Evolutionary conservation across 1,140 invertebrate species (phyloP).

Genomic region (Mya arenaria): DNA sequence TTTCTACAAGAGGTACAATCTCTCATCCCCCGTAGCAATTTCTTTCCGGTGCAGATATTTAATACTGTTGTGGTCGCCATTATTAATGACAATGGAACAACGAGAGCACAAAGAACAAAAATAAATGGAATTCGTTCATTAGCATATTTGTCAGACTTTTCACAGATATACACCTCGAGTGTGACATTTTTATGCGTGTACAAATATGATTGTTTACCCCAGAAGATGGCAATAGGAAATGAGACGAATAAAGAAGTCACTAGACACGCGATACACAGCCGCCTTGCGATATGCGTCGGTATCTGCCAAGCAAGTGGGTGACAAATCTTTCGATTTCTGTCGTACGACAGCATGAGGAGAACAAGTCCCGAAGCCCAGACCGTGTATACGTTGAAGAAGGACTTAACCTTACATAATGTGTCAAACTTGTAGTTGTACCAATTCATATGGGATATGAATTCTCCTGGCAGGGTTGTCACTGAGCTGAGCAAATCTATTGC

Average conservation of each 20-base stretch:
- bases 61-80: conserved; percentile 5
- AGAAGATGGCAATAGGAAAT: conserved; percentile 1
- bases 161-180: conserved; percentile 16
- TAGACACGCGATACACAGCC: background rate
- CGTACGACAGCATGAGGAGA: conserved; percentile 59
- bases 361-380: conserved; percentile 59
- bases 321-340: conserved; percentile 65
- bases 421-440: conserved; percentile 62
- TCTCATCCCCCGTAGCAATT: background rate
- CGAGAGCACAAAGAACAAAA: conserved; percentile 5
- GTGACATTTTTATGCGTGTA: background rate
- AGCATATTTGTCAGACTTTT: conserved; percentile 24
- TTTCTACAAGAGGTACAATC: too few species aligned
- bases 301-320: conserved; percentile 58
- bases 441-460: conserved; percentile 60
- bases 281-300: background rate
- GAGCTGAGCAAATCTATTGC: conserved; percentile 63
- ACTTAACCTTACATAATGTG: conserved; percentile 58
- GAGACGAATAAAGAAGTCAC: background rate
- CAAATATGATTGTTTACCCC: conserved; percentile 17
- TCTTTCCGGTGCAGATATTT: conserved; percentile 22
- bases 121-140: conserved; percentile 20
- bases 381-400: conserved; percentile 61
- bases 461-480: conserved; percentile 62
- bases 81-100: conserved; percentile 17